Percentiles rank a stretch among this genome's conserved stretches.
These are phyloP conservation scores for Ypsolopha scabrella DNA, from an alignment of 2,888 invertebrate genomes.

Conservation along the genomic window DNA sequence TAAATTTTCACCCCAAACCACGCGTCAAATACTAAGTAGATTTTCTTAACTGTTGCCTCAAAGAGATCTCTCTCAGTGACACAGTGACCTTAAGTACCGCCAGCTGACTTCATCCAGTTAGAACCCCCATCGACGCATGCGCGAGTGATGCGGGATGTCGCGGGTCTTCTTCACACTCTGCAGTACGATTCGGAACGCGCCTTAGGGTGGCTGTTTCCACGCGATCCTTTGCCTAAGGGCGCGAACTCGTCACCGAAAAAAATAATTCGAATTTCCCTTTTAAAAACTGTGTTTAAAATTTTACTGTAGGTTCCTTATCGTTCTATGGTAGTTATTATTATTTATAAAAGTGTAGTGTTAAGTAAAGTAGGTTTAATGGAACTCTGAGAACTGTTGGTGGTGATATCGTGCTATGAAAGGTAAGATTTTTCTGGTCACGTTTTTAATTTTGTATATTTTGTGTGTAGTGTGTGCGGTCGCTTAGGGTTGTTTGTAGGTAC, in stretches of 20 bases:
- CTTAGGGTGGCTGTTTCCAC: constrained; percentile 14
- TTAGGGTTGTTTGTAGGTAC: no score
- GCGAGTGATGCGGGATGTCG: constrained; percentile 44
- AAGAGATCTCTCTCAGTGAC: constrained; percentile 23
- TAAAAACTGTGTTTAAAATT: background rate
- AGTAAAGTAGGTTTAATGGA: background rate
- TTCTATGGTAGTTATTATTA: no score
- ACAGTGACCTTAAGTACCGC: constrained; percentile 57
- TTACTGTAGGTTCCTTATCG: background rate
- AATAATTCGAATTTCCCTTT: background rate
- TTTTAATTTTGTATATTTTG: constrained; percentile 7
- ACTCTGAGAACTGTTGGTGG: background rate
- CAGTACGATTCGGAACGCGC: constrained; percentile 34
- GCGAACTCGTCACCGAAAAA: background rate
- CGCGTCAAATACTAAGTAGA: no score
- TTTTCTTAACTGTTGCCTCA: background rate
- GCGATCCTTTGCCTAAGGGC: background rate
- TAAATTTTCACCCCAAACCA: no score
- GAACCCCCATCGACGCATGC: constrained; percentile 35
- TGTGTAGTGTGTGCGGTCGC: background rate
- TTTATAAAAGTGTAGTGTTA: background rate
- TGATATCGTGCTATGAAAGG: constrained; percentile 11
- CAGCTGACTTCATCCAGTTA: constrained; percentile 49
- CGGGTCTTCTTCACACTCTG: constrained; percentile 25
- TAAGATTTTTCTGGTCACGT: constrained; percentile 10